A percentile compares a stretch with the other conserved stretches of the same genome.
Evolutionary conservation across 1,140 invertebrate genomes (phyloP).

Genomic region (Archegozetes longisetosus): DNA sequence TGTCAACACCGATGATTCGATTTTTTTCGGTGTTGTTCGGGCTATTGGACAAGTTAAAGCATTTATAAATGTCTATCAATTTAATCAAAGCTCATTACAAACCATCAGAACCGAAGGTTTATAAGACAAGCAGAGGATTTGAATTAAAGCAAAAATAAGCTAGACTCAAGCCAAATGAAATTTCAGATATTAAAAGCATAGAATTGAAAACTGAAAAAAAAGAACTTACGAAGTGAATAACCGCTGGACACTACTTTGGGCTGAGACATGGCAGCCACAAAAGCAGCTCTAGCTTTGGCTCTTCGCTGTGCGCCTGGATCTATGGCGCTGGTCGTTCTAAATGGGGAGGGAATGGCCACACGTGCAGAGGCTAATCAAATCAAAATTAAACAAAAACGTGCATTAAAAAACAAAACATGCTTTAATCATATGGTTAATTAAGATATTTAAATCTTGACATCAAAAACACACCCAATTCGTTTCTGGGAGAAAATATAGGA

Average conservation of each 20-base stretch:
- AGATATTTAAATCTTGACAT: background rate
- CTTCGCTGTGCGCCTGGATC: slow-evolving; percentile 73
- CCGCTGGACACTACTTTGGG: slow-evolving; percentile 40
- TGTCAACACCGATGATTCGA: slow-evolving; percentile 19
- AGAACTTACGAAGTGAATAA: background rate
- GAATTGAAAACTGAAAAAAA: too few species aligned
- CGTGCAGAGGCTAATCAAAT: background rate
- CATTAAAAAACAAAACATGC: background rate
- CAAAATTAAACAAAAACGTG: slow-evolving; percentile 7
- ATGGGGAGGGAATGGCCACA: slow-evolving; percentile 27
- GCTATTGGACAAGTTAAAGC: background rate
- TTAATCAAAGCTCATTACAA: too few species aligned
- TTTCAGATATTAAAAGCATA: too few species aligned
- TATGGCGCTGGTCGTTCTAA: slow-evolving; percentile 75
- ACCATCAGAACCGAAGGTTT: too few species aligned
- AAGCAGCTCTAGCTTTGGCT: slow-evolving; percentile 59
- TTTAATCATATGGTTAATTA: too few species aligned
- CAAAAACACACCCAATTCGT: background rate
- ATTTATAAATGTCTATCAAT: too few species aligned
- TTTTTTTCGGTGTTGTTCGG: background rate
- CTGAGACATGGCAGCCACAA: slow-evolving; percentile 7
- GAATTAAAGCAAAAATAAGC: too few species aligned
- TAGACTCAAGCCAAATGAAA: too few species aligned
- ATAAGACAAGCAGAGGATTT: too few species aligned
- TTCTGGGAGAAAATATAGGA: slow-evolving; percentile 1